Base-by-base conservation (phyloP, 2,888 invertebrate species). In the Eretmocerus hayati region DNA sequence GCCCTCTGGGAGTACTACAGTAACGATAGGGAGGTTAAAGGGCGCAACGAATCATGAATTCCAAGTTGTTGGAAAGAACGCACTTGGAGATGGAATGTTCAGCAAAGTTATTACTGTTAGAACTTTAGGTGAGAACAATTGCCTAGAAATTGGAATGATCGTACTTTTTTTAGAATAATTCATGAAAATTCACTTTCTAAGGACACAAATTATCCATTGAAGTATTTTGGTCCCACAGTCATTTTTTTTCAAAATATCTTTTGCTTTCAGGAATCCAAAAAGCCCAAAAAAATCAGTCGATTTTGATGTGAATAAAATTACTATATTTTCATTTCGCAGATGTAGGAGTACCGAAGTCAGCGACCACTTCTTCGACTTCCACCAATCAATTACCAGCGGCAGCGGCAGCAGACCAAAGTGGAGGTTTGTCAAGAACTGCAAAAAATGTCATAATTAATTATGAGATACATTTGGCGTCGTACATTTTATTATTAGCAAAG, bases 11-110 rank as follows among this genome's bases (percentile, higher is more conserved):
- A 87, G 89, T 66, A 93, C 93, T 13, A 76, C 78, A 58, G 71
- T 72, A 46, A 92, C 93, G 60, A 89, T 96, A 72, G 91, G 90
- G 72, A 85, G 88, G 55, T 79, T 96, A 54, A 84, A 85, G 59
- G 91, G 94, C 9, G 89, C 89, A 57, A 92, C 91, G 33, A 84
- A 86, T 48, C 95, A 96, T 75, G 94, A 96, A 75, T 95, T 96
- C 74, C 91, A 93, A 78, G 91, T 96, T 50, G 85, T 94, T 62
- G 92, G 95, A 50, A 89, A 92, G 69, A 96, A 96, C 72, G 85
- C 89, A 13, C 81, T 93, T 48, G 95, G 96, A 55, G 91, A 94
- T 67, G 95, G 95, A 55, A 89, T 93, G 86, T 89, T 90, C 81
- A 94, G 94, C 76, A 89, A 92, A 74, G 83, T 89, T 53, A 87